Percentiles rank a stretch among this genome's conserved stretches.
These are phyloP conservation scores for Mythimna vitellina DNA, from an alignment of 2,888 invertebrate genomes.

Conservation along the genomic window DNA sequence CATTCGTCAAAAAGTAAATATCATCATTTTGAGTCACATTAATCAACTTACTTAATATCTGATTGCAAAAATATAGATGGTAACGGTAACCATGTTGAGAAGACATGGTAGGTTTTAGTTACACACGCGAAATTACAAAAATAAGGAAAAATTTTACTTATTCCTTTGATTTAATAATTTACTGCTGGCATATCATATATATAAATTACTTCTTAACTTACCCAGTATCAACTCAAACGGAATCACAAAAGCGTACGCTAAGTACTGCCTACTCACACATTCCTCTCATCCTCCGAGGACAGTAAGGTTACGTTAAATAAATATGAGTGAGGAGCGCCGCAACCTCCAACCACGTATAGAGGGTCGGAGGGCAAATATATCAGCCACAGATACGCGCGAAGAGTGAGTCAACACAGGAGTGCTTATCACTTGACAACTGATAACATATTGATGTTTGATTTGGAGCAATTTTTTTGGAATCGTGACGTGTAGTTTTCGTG, in stretches of 20 bases:
- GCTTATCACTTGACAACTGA: conserved; percentile 28
- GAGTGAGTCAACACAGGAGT: conserved; percentile 27
- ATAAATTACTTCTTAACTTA: background rate
- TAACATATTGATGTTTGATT: conserved; percentile 18
- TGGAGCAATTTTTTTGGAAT: conserved; percentile 2
- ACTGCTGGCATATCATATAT: background rate
- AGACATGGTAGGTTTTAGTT: too few relatives aligned
- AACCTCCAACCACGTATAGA: conserved; percentile 24
- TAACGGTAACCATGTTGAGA: too few relatives aligned
- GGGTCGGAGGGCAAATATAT: conserved; percentile 37
- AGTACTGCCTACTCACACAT: conserved; percentile 16
- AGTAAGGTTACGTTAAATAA: conserved; percentile 38
- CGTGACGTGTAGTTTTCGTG: background rate
- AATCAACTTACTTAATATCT: too few relatives aligned
- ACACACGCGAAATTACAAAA: background rate
- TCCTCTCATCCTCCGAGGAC: conserved; percentile 22
- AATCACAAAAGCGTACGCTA: conserved; percentile 11
- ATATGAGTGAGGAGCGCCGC: conserved; percentile 28
- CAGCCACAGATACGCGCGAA: conserved; percentile 24
- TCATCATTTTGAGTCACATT: too few relatives aligned
- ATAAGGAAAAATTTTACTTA: background rate
- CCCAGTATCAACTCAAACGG: conserved; percentile 2
- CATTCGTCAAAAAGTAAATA: too few relatives aligned
- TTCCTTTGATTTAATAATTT: background rate
- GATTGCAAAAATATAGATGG: too few relatives aligned